A percentile compares a stretch with the other conserved stretches of the same genome.
phyloP scores from a whole-genome alignment of 2,797 vertebrate genomes.

The Enteromius viviparus region DNA sequence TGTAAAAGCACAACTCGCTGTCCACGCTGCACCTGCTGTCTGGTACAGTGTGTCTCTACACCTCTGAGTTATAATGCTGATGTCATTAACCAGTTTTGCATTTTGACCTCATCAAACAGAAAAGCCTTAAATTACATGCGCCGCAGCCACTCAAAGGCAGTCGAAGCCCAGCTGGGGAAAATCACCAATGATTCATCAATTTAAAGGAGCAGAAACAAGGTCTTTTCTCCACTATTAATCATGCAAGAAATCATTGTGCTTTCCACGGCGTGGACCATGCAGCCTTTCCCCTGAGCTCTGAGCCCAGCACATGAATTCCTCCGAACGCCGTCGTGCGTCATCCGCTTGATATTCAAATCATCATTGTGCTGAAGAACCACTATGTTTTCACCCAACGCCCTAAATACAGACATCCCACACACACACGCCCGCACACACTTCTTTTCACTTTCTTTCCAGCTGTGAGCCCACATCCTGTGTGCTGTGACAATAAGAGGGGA shows the following conservation, averaged over 20 bases:
- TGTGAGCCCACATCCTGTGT: conserved; percentile 68
- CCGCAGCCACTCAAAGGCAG: conserved; percentile 75
- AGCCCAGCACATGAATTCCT: conserved; percentile 43
- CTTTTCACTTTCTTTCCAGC: conserved; percentile 37
- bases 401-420: conserved; percentile 20
- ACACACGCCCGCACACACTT: conserved; percentile 36
- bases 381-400: conserved; percentile 12
- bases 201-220: conserved; percentile 75
- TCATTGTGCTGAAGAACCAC: conserved; percentile 21
- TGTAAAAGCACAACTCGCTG: neutral
- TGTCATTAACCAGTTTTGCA: conserved; percentile 78
- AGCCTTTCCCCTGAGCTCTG: conserved; percentile 54
- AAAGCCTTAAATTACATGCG: conserved; percentile 77
- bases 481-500: conserved; percentile 75
- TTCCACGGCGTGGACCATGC: conserved; percentile 54
- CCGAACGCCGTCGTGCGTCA: neutral
- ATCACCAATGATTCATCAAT: conserved; percentile 81
- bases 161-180: conserved; percentile 73
- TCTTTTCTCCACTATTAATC: conserved; percentile 64
- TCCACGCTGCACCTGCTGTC: neutral
- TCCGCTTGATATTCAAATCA: conserved; percentile 23
- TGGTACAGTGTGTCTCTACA: conserved; percentile 60
- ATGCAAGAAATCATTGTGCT: conserved; percentile 67
- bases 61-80: conserved; percentile 74
- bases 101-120: conserved; percentile 82